These are phyloP conservation scores for Suricata suricatta DNA, from an alignment of 2,113 vertebrate genomes.

Conservation along the genomic window DNA sequence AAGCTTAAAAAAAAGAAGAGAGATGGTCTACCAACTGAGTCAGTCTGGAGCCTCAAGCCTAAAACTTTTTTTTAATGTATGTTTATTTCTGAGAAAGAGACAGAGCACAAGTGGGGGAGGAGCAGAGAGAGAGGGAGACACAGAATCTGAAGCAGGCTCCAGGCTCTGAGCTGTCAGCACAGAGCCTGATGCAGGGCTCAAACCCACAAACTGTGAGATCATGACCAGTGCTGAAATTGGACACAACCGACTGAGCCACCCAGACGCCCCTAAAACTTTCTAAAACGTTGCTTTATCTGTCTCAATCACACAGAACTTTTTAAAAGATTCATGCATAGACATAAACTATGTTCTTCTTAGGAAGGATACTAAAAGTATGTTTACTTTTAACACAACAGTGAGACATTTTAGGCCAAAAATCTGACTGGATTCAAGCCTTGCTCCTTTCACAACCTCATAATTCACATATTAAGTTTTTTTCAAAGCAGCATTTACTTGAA, in stretches of 20 bases:
- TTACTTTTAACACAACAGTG: constrained; percentile 42
- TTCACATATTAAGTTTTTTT: constrained; percentile 50
- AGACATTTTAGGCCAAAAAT: constrained; percentile 48
- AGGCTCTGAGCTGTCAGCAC: no score
- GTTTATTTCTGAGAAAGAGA: no score
- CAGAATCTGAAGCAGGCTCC: no score
- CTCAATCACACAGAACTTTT: constrained; percentile 22
- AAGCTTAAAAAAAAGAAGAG: no score
- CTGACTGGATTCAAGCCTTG: constrained; percentile 53
- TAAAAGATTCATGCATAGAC: neutral
- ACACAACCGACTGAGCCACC: neutral
- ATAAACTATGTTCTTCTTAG: constrained; percentile 24
- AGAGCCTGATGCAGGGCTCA: no score
- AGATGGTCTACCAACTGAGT: neutral
- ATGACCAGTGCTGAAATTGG: no score
- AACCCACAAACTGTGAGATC: no score
- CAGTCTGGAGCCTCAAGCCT: no score
- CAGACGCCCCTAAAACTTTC: neutral
- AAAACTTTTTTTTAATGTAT: neutral
- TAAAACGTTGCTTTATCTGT: neutral
- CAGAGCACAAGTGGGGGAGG: no score
- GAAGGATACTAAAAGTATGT: neutral
- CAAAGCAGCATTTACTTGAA: constrained; percentile 48
- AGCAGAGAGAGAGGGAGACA: no score
- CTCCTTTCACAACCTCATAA: constrained; percentile 45